Evolutionary conservation across 2,797 vertebrate species (phyloP).

Genomic region (Phoebastria nigripes): DNA sequence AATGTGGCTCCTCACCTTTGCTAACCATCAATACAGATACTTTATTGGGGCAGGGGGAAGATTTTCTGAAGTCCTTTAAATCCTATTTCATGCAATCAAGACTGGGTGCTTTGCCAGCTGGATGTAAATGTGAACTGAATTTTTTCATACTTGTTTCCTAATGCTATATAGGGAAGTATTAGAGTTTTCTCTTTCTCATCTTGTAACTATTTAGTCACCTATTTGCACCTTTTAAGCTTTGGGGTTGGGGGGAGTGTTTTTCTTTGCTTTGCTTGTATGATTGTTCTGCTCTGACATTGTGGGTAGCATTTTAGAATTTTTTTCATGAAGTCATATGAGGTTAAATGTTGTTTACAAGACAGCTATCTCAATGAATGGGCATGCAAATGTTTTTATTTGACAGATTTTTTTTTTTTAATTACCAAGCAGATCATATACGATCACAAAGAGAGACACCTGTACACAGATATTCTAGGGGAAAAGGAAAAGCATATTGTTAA

Average conservation of each 20-base stretch:
- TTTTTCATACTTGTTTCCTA: not conserved
- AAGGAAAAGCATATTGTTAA: not conserved
- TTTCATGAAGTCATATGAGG: not conserved
- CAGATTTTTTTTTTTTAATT: not conserved
- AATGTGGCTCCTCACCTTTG: not conserved
- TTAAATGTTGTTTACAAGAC: not conserved
- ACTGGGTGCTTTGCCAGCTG: not conserved
- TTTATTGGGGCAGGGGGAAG: not conserved
- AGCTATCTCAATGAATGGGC: not conserved
- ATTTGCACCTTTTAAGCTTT: not conserved
- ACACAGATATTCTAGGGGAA: not conserved
- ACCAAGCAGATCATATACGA: not conserved
- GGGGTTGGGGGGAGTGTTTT: not conserved
- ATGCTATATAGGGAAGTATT: not conserved
- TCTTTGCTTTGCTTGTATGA: not conserved
- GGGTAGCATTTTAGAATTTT: not conserved
- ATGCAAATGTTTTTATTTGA: not conserved
- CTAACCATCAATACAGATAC: not conserved
- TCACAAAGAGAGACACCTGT: not conserved
- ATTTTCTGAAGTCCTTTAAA: not conserved
- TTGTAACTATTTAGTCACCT: not conserved
- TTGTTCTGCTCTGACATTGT: not conserved
- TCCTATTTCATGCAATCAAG: not conserved
- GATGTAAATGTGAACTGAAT: not conserved
- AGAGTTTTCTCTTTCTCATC: not conserved